Evolutionary conservation across 2,113 vertebrate genomes (phyloP).

Genomic region (Peromyscus maniculatus): DNA sequence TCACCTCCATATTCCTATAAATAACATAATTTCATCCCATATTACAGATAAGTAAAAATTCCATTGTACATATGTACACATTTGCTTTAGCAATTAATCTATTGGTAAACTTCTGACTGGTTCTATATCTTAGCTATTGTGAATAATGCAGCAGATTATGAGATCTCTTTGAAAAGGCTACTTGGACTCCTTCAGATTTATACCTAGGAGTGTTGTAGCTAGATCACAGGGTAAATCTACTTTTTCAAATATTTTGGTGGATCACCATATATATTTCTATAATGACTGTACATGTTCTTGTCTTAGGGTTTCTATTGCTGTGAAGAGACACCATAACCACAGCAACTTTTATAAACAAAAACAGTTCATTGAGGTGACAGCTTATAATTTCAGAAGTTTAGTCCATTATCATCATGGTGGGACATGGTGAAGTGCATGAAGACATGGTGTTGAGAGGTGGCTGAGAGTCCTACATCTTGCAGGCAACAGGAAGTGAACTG

Average conservation of each 20-base stretch:
- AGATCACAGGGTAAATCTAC: not conserved
- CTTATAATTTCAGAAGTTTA: not conserved
- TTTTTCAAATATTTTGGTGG: not conserved
- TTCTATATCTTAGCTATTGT: not conserved
- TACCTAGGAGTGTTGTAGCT: not conserved
- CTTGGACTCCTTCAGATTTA: not conserved
- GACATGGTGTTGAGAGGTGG: too few relatives aligned
- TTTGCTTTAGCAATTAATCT: not conserved
- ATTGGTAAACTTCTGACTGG: not conserved
- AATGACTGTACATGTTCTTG: not conserved
- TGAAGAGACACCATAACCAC: too few relatives aligned
- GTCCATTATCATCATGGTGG: too few relatives aligned
- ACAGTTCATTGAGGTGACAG: not conserved
- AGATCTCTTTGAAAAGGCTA: not conserved
- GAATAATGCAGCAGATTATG: not conserved
- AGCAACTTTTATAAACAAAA: too few relatives aligned
- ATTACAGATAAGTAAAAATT: not conserved
- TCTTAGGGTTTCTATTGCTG: not conserved
- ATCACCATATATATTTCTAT: not conserved
- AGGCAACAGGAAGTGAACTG: too few relatives aligned
- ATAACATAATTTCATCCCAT: not conserved
- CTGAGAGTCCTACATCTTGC: too few relatives aligned
- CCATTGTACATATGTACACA: not conserved
- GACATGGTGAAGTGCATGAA: too few relatives aligned
- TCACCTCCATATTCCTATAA: not conserved